phyloP scores from a whole-genome alignment of 2,113 vertebrate genomes.

The Lucifuga dentata region DNA sequence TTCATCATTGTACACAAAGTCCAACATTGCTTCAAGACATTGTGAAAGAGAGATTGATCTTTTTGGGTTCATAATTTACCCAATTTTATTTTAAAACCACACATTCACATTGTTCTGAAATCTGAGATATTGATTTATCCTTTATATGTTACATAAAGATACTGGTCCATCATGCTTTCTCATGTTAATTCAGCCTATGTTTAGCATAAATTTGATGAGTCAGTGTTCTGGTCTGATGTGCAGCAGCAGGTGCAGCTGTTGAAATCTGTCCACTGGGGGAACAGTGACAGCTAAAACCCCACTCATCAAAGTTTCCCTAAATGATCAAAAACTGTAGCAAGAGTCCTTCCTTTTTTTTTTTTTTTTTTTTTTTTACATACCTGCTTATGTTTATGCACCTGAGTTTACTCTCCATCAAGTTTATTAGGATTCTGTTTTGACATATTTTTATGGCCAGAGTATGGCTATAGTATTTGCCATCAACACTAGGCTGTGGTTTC shows the following conservation, averaged over 20 bases:
- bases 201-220: slow-evolving; percentile 27
- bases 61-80: too few species aligned
- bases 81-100: too few species aligned
- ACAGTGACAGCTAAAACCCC: slow-evolving; percentile 28
- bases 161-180: slow-evolving; percentile 21
- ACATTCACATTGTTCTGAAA: too few species aligned
- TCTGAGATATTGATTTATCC: too few species aligned
- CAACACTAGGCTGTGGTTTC: neutral
- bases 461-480: neutral
- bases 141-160: too few species aligned
- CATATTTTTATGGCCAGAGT: neutral
- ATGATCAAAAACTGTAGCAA: too few species aligned
- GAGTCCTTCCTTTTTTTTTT: too few species aligned
- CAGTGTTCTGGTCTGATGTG: slow-evolving; percentile 26
- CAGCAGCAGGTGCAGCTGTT: slow-evolving; percentile 50
- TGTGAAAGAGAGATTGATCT: neutral
- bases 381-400: too few species aligned
- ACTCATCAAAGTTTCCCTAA: too few species aligned
- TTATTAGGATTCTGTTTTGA: too few species aligned
- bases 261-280: slow-evolving; percentile 22
- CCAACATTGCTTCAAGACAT: neutral
- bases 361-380: too few species aligned
- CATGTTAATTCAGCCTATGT: slow-evolving; percentile 3
- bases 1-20: neutral
- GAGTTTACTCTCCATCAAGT: too few species aligned